phyloP scores from a whole-genome alignment of 2,888 invertebrate species.

The Elmis aenea region DNA sequence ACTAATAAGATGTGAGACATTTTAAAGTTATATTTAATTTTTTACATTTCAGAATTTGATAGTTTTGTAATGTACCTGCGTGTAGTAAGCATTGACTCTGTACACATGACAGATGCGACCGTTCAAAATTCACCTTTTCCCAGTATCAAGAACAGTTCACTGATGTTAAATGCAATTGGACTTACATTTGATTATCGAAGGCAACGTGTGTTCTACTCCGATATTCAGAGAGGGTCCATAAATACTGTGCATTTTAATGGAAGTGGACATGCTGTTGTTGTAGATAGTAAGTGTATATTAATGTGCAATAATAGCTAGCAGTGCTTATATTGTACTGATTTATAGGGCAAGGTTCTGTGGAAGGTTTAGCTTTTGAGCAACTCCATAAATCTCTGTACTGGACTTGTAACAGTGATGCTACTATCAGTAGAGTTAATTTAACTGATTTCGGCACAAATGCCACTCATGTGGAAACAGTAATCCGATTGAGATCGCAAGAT shows the following conservation, averaged over 20 bases:
- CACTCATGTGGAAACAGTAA: constrained; percentile 51
- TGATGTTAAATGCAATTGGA: constrained; percentile 82
- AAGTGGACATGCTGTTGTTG: constrained; percentile 61
- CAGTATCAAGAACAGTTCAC: constrained; percentile 63
- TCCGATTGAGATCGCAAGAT: constrained; percentile 64
- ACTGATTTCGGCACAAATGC: constrained; percentile 45
- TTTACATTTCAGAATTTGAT: constrained; percentile 58
- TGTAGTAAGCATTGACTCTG: constrained; percentile 75
- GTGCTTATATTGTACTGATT: no score
- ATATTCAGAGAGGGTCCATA: constrained; percentile 81
- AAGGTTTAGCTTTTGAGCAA: constrained; percentile 77
- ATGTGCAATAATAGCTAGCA: no score
- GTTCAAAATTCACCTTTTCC: constrained; percentile 74
- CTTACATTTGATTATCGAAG: constrained; percentile 71
- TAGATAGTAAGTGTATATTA: constrained; percentile 58
- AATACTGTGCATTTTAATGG: constrained; percentile 80
- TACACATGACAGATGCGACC: constrained; percentile 67
- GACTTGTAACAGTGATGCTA: constrained; percentile 78
- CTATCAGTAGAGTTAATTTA: constrained; percentile 59
- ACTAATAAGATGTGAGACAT: not conserved
- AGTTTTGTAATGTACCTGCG: constrained; percentile 81
- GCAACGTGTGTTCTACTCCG: constrained; percentile 76
- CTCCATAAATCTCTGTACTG: constrained; percentile 70
- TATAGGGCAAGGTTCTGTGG: constrained; percentile 76
- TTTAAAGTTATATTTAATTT: constrained; percentile 7